These are phyloP conservation scores for Cantharis lateralis DNA, from an alignment of 2,888 invertebrate species.

Conservation along the genomic window DNA sequence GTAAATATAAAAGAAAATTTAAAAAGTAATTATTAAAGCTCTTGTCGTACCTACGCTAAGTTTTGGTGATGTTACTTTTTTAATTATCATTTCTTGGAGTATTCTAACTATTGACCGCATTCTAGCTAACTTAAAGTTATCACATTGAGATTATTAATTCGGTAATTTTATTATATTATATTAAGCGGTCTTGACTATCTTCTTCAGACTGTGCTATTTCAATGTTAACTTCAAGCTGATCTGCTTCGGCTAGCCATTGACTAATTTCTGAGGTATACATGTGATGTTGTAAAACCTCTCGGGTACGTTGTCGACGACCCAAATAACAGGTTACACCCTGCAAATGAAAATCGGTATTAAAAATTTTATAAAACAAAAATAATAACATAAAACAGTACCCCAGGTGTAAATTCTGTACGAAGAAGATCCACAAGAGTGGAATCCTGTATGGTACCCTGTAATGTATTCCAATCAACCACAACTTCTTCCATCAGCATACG, in stretches of 20 bases:
- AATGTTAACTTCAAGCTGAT: slow-evolving; percentile 11
- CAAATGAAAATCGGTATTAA: slow-evolving; percentile 9
- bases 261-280: slow-evolving; percentile 79
- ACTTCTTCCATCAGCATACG: slow-evolving; percentile 77
- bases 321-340: slow-evolving; percentile 70
- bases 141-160: slow-evolving; percentile 1
- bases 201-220: slow-evolving; percentile 15
- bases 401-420: slow-evolving; percentile 58
- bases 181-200: slow-evolving; percentile 2
- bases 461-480: slow-evolving; percentile 71
- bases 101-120: background rate
- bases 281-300: slow-evolving; percentile 74
- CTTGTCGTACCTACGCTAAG: background rate
- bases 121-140: background rate
- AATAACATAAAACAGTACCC: slow-evolving; percentile 39
- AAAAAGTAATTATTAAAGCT: background rate
- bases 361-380: background rate
- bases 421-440: slow-evolving; percentile 58
- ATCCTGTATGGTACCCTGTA: slow-evolving; percentile 63
- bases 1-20: background rate
- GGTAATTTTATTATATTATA: background rate
- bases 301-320: slow-evolving; percentile 74
- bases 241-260: slow-evolving; percentile 69
- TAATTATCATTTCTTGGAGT: background rate
- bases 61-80: background rate